These are phyloP conservation scores for Drosophila neotestacea DNA, from an alignment of 2,888 invertebrate species.

Conservation along the genomic window DNA sequence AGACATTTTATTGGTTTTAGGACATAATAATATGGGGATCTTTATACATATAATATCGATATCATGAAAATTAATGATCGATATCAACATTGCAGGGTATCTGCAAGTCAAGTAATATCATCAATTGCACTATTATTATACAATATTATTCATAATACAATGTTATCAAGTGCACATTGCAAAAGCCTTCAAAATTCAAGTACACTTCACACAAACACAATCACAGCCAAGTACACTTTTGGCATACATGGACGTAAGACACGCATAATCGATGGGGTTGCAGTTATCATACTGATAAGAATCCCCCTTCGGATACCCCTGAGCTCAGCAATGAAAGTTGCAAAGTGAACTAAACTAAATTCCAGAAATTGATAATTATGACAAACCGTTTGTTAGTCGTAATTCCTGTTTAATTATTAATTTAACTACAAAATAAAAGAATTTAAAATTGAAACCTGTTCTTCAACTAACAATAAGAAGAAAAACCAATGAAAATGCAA, in stretches of 20 bases:
- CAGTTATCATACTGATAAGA: constrained; percentile 51
- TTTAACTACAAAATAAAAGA: neutral
- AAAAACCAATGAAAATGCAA: constrained; percentile 17
- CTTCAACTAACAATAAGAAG: neutral
- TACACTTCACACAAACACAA: constrained; percentile 29
- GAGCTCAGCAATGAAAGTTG: too few species aligned
- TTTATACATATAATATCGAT: too few species aligned
- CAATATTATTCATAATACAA: too few species aligned
- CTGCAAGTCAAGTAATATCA: neutral
- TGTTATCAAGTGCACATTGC: constrained; percentile 53
- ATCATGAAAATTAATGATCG: too few species aligned
- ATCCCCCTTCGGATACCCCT: neutral
- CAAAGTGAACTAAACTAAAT: constrained; percentile 18
- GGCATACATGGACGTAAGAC: constrained; percentile 55
- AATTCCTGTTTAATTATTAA: constrained; percentile 34
- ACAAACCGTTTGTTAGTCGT: constrained; percentile 41
- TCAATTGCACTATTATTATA: constrained; percentile 4
- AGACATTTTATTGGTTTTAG: too few species aligned
- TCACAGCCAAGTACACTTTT: neutral
- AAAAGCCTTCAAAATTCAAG: constrained; percentile 45
- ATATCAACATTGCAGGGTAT: constrained; percentile 27
- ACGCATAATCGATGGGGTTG: constrained; percentile 69
- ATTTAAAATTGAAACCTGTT: constrained; percentile 17
- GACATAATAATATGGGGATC: too few species aligned
- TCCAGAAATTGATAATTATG: constrained; percentile 50